Percentiles rank a stretch among this genome's conserved stretches.
phyloP scores from a whole-genome alignment of 2,113 vertebrate genomes.

The Dicrurus megarhynchus region DNA sequence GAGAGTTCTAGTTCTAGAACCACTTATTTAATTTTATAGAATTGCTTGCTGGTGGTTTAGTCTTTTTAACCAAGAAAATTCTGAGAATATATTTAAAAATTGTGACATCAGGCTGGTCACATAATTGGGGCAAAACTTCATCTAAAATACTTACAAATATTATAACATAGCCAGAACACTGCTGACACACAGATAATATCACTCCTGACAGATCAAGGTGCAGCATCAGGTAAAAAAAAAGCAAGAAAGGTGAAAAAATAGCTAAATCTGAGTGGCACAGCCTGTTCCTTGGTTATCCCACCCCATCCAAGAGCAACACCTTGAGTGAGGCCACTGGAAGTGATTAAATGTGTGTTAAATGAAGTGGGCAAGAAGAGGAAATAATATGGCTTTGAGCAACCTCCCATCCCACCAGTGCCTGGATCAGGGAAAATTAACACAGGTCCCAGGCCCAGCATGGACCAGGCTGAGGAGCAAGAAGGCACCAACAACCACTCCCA shows the following conservation, averaged over 20 bases:
- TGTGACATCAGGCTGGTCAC: background rate
- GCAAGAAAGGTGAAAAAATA: background rate
- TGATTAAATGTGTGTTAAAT: background rate
- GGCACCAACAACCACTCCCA: rapidly evolving
- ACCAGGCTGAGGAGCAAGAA: background rate
- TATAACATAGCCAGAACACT: background rate
- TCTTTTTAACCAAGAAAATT: background rate
- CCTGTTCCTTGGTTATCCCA: background rate
- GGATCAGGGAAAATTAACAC: background rate
- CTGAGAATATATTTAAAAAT: background rate
- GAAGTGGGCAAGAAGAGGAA: background rate
- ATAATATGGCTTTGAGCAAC: background rate
- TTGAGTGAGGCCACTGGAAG: background rate
- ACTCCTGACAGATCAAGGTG: background rate
- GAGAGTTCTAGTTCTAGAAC: rapidly evolving
- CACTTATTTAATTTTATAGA: background rate
- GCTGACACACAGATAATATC: background rate
- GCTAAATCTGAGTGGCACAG: background rate
- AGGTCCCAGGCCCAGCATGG: background rate
- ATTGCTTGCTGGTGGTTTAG: background rate
- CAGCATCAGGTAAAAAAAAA: background rate
- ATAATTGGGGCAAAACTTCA: background rate
- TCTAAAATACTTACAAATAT: background rate
- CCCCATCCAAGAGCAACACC: background rate
- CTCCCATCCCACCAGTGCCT: background rate